Conservation (phyloP, 2,113 vertebrate genomes). For the Barnardius zonarius region DNA sequence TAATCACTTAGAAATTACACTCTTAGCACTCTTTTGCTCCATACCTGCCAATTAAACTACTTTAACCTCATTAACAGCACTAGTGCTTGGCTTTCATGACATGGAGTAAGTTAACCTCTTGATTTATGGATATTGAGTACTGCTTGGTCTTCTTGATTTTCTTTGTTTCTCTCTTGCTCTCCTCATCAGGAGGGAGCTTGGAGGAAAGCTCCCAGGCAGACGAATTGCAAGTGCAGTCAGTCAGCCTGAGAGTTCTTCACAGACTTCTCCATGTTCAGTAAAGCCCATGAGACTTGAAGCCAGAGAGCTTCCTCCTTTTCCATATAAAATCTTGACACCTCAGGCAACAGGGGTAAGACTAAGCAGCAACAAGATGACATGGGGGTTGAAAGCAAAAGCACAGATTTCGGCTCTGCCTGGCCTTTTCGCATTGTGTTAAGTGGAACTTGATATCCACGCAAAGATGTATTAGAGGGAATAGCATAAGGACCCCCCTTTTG, state of each 20-base stretch:
- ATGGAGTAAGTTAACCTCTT: slow-evolving; percentile 27
- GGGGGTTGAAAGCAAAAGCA: slow-evolving; percentile 3
- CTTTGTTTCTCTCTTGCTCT: background rate
- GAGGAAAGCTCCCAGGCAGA: background rate
- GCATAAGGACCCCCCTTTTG: background rate
- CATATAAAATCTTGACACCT: slow-evolving; percentile 9
- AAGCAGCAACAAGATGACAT: background rate
- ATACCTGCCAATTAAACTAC: slow-evolving; percentile 53
- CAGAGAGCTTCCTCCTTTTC: background rate
- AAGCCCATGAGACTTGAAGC: background rate
- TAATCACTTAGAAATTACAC: slow-evolving; percentile 48
- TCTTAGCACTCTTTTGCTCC: background rate
- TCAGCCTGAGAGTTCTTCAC: background rate
- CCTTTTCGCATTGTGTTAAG: background rate
- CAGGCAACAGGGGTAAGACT: background rate
- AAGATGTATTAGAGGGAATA: background rate
- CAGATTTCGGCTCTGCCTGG: background rate
- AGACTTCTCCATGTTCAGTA: background rate
- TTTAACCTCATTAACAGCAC: slow-evolving; percentile 50
- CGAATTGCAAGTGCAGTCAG: slow-evolving; percentile 7
- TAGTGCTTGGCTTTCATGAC: slow-evolving; percentile 34
- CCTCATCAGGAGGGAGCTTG: background rate
- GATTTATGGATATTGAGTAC: slow-evolving; percentile 30
- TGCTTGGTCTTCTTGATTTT: background rate
- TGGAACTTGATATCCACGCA: background rate